A percentile compares a stretch with the other conserved stretches of the same genome.
Evolutionary conservation across 2,797 vertebrate genomes (phyloP).

Genomic region (Notamacropus eugenii): DNA sequence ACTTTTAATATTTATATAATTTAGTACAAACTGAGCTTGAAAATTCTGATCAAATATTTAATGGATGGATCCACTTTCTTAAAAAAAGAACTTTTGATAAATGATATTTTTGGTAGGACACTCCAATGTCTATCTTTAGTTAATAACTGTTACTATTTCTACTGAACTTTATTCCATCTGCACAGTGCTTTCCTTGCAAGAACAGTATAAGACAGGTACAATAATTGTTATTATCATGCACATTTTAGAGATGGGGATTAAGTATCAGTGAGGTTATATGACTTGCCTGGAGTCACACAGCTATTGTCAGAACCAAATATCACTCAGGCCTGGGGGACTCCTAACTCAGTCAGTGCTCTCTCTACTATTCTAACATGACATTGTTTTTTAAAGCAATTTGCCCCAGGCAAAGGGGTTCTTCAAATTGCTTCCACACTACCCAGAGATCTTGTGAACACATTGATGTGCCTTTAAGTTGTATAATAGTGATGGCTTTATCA

Average conservation of each 20-base stretch:
- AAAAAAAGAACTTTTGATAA: neutral
- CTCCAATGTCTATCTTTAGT: neutral
- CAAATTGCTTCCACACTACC: neutral
- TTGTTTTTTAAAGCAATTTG: neutral
- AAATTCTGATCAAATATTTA: neutral
- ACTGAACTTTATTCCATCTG: neutral
- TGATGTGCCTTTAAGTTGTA: neutral
- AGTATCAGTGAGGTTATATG: neutral
- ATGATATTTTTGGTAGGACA: neutral
- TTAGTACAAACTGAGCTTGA: neutral
- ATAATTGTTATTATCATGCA: neutral
- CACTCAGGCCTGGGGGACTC: neutral
- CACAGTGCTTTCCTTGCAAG: neutral
- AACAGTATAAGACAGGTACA: neutral
- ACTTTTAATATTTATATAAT: neutral
- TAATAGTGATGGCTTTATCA: neutral
- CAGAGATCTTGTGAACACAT: neutral
- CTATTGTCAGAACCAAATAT: neutral
- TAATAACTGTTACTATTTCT: neutral
- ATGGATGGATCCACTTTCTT: neutral
- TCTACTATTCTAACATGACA: neutral
- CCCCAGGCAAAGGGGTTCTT: neutral
- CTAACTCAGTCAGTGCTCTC: neutral
- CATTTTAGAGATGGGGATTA: neutral
- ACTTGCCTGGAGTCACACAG: neutral